phyloP scores from a whole-genome alignment of 2,888 invertebrate genomes.

The Unio delphinus region DNA sequence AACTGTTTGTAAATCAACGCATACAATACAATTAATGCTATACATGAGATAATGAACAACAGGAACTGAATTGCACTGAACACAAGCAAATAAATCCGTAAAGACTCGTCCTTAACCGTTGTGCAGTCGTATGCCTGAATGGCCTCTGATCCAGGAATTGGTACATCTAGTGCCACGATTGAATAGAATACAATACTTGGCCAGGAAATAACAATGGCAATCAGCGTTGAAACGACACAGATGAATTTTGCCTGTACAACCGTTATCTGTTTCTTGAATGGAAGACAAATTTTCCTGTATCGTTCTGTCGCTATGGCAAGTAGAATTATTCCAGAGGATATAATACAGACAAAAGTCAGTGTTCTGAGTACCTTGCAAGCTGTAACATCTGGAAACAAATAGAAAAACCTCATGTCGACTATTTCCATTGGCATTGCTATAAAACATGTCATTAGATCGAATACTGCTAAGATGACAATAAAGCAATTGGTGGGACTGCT shows the following conservation, averaged over 20 bases:
- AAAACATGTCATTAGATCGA: too few species aligned
- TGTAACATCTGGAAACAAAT: too few species aligned
- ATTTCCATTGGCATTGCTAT: too few species aligned
- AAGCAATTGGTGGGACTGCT: too few species aligned
- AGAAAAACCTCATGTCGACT: too few species aligned
- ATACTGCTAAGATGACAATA: too few species aligned
- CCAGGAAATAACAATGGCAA: slow-evolving; percentile 16
- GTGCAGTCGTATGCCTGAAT: too few species aligned
- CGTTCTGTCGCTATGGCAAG: slow-evolving; percentile 50
- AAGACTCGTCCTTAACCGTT: slow-evolving; percentile 17
- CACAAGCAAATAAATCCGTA: slow-evolving; percentile 19
- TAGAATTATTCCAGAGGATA: slow-evolving; percentile 43
- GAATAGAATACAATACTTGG: slow-evolving; percentile 34
- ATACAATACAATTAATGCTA: slow-evolving; percentile 12
- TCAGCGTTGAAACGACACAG: too few species aligned
- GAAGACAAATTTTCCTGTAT: slow-evolving; percentile 15
- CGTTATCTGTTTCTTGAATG: too few species aligned
- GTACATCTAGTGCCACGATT: slow-evolving; percentile 18
- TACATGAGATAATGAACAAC: slow-evolving; percentile 21
- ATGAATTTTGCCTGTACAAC: too few species aligned
- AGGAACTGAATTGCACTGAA: slow-evolving; percentile 23
- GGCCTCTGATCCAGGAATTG: slow-evolving; percentile 10
- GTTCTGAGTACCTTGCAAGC: slow-evolving; percentile 23
- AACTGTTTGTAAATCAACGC: too few species aligned
- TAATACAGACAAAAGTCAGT: slow-evolving; percentile 36